Base-by-base conservation (phyloP, 2,113 vertebrate genomes). In the Kobus ellipsiprymnus region DNA sequence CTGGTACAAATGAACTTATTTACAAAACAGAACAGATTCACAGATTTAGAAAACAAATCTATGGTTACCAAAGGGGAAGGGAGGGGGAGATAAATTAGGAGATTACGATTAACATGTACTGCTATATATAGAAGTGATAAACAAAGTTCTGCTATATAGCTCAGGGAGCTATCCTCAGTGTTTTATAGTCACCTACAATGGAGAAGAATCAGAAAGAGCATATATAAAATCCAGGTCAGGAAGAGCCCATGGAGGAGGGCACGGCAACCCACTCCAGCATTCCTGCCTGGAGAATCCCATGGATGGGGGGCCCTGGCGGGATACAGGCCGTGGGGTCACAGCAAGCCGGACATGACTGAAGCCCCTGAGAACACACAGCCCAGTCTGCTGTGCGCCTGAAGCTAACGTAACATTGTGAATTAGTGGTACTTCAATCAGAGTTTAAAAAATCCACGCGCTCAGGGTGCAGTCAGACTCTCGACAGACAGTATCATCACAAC, bases 401-500 rank as follows among this genome's bases (percentile, higher is more conserved):
- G 14, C 17, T 23, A 12, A 13, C 3, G 2, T 17, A 7, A 21
- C 48, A 4, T 4, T 4, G 80, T 52, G 23, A 82, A 23, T 54
- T 13, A n/a, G 23, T 2, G 3, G 3, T 23, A 1, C 30, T 52
- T 17, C 48, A 54, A 1, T 54, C n/a, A 36, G n/a, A 36, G n/a
- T 1, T 23, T 50, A 30, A 52, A 21, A 50, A 82, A 23, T 21
- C 30, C 19, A 48, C 7, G 15, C 7, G 5, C 55, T 48, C 44
- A 48, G 29, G 27, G 11, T 29, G 19, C 19, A 25, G 7, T 5
- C 30, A 64, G 50, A n/a, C 9, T 77, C 40, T 29, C 4, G 64
- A 62, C 2, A 90, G n/a, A 29, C 0, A 2, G 0, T 14, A 14
- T 16, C 19, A 17, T 57, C 57, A 40, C 86, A 83, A 6, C 0